Conservation (phyloP, 1,140 invertebrate genomes). For the Popillia japonica region DNA sequence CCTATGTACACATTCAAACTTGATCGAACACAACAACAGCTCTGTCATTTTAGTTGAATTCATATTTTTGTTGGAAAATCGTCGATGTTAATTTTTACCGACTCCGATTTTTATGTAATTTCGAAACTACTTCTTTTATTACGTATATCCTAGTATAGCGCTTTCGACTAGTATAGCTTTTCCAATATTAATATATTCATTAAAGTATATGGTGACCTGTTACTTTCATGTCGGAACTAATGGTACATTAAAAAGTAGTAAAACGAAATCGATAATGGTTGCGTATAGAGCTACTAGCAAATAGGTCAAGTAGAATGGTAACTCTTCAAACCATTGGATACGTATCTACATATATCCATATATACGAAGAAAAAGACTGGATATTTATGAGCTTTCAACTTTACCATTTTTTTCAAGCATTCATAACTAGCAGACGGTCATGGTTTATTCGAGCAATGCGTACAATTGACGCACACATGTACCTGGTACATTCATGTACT, state of each 20-base stretch:
- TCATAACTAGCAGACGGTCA: background rate
- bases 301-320: background rate
- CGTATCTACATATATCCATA: background rate
- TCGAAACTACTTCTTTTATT: too few relatives aligned
- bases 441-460: background rate
- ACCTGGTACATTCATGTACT: too few relatives aligned
- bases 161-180: too few relatives aligned
- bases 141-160: too few relatives aligned
- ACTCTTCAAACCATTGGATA: background rate
- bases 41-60: too few relatives aligned
- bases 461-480: background rate
- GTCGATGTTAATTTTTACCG: too few relatives aligned
- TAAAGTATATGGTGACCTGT: background rate
- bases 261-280: background rate
- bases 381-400: background rate
- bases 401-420: background rate
- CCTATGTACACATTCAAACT: too few relatives aligned
- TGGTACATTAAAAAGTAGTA: slow-evolving; percentile 8
- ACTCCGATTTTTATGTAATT: too few relatives aligned
- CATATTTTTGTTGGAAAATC: too few relatives aligned
- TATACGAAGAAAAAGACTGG: background rate
- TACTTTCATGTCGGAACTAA: background rate
- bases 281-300: background rate
- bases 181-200: background rate
- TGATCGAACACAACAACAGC: too few relatives aligned